Conservation (phyloP, 2,797 vertebrate species). For the Potorous gilbertii region DNA sequence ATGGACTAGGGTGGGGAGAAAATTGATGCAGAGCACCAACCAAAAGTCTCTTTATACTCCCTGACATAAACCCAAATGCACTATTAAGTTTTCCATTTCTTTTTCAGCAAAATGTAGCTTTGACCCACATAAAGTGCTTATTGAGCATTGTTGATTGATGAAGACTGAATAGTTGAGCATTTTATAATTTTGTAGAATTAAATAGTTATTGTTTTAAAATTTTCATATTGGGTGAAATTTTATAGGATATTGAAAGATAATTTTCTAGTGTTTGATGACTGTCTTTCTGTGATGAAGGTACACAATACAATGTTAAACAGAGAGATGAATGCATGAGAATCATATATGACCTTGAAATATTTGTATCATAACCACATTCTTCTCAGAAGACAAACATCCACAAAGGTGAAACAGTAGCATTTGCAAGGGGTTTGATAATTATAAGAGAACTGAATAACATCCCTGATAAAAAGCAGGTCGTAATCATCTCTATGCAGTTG, state of each 20-base stretch:
- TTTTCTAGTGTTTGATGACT: neutral
- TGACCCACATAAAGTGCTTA: neutral
- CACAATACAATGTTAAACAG: neutral
- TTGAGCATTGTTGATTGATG: neutral
- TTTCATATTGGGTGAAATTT: slow-evolving; percentile 21
- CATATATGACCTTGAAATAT: neutral
- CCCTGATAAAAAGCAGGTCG: slow-evolving; percentile 4
- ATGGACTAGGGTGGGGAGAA: neutral
- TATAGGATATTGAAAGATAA: slow-evolving; percentile 38
- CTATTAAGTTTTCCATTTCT: slow-evolving; percentile 62
- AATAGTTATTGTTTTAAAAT: neutral
- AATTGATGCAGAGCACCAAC: neutral
- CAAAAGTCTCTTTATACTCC: neutral
- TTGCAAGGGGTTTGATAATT: neutral
- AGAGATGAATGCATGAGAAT: too few species aligned
- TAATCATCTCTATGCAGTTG: slow-evolving; percentile 15
- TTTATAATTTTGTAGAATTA: slow-evolving; percentile 34
- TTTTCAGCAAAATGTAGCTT: neutral
- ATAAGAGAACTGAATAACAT: neutral
- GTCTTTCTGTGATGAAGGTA: slow-evolving; percentile 36
- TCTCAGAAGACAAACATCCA: neutral
- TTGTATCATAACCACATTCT: neutral
- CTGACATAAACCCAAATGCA: slow-evolving; percentile 29
- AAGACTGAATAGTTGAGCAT: slow-evolving; percentile 38
- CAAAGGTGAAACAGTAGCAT: neutral